Percentiles rank a stretch among this genome's conserved stretches.
phyloP scores from a whole-genome alignment of 2,113 vertebrate species.

The Sander vitreus region DNA sequence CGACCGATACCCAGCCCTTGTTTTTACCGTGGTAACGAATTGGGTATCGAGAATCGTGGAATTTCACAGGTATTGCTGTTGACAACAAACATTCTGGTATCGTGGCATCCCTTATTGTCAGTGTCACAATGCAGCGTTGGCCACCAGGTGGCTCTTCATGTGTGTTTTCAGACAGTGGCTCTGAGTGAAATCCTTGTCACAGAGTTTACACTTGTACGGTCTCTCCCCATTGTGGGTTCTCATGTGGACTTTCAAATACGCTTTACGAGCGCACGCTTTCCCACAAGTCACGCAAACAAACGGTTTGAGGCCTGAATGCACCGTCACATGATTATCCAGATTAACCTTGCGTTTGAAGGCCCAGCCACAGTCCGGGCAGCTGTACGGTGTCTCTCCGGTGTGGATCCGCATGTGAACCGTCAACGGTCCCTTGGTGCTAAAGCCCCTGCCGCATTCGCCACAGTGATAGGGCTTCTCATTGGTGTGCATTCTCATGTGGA shows the following conservation, averaged over 20 bases:
- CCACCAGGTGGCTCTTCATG: conserved; percentile 59
- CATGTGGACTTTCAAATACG: conserved; percentile 70
- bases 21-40: too few relatives aligned
- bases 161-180: conserved; percentile 75
- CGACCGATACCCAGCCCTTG: too few relatives aligned
- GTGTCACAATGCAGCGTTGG: not conserved
- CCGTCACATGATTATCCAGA: conserved; percentile 58
- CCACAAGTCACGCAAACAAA: conserved; percentile 66
- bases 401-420: conserved; percentile 67
- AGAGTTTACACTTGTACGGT: conserved; percentile 65
- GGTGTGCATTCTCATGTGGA: conserved; percentile 70
- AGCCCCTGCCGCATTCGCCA: conserved; percentile 55
- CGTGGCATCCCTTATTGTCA: too few relatives aligned
- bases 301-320: conserved; percentile 62
- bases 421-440: conserved; percentile 51
- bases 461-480: conserved; percentile 60
- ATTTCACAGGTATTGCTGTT: too few relatives aligned
- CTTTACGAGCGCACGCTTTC: conserved; percentile 68
- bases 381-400: conserved; percentile 65
- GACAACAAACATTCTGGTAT: too few relatives aligned
- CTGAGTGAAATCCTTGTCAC: conserved; percentile 73
- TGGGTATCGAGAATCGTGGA: too few relatives aligned
- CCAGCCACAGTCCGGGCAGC: conserved; percentile 62
- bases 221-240: conserved; percentile 74
- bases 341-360: conserved; percentile 68